Conservation (phyloP, 2,113 vertebrate species). For the Motacilla alba region DNA sequence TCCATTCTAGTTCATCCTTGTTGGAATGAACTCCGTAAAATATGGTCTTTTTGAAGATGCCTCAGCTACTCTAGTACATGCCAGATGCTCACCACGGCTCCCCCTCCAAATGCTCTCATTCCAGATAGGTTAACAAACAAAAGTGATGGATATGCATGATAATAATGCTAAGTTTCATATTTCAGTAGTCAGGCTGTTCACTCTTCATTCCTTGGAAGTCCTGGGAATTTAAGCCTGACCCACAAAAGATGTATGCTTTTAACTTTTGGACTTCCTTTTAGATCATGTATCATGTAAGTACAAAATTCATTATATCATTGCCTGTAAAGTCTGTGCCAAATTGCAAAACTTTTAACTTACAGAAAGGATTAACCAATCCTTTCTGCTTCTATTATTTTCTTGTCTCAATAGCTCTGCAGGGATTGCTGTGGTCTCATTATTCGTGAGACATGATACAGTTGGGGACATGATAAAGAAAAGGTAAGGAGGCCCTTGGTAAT, state of each 20-base stretch:
- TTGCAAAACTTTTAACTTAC: constrained; percentile 46
- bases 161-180: constrained; percentile 45
- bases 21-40: background rate
- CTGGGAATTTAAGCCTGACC: constrained; percentile 50
- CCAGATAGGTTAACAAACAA: constrained; percentile 29
- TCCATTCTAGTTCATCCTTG: background rate
- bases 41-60: constrained; percentile 12
- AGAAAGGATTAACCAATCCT: constrained; percentile 57
- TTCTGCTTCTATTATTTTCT: constrained; percentile 60
- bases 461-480: constrained; percentile 52
- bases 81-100: constrained; percentile 2
- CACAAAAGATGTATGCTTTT: constrained; percentile 43
- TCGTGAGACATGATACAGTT: constrained; percentile 57
- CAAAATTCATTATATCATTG: constrained; percentile 51
- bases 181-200: constrained; percentile 48
- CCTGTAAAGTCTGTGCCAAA: constrained; percentile 55
- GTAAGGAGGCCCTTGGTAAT: constrained; percentile 66
- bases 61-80: background rate
- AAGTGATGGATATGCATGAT: constrained; percentile 47
- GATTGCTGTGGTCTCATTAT: constrained; percentile 63
- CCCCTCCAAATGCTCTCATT: background rate
- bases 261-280: constrained; percentile 63
- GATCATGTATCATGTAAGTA: constrained; percentile 64
- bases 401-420: constrained; percentile 45
- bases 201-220: constrained; percentile 25